Evolutionary conservation across 2,797 vertebrate genomes (phyloP), one percentile per base, ranked within the genome.

Genomic region (Sebastes minor): DNA sequence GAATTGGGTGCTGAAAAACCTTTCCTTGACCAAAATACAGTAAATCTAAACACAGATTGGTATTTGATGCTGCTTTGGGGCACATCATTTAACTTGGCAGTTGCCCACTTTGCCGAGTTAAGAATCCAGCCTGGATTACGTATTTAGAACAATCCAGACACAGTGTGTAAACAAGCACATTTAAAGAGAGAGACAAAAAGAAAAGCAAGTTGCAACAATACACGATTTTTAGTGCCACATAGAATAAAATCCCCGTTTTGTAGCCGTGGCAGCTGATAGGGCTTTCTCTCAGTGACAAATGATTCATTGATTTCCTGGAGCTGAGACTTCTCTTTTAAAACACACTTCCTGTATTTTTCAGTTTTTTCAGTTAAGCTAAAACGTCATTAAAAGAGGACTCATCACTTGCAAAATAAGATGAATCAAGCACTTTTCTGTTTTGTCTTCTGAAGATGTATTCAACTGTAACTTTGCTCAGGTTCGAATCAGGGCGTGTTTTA

Each of bases 391-490:
- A 75, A 22, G 14, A 30, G 0, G 46, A 76, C 30, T 46, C 33
- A 6, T 22, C 20, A 14, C 42, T 65, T 63, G 12, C 10, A 1
- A 61, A 49, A 38, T 22, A 18, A 11, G 14, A 60, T 42, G 32
- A 70, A 77, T 69, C 38, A 8, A 33, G 27, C 23, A 20, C 5
- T 66, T 23, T 33, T 49, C 16, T 27, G 20, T 62, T 57, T 53
- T 23, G 2, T 22, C 6, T 52, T 32, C 33, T 81, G 42, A 65
- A 71, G 57, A 25, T 75, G 42, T 63, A 14, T 72, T 60, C 4
- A 74, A 67, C 35, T 84, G 60, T 91, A 38, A 66, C 74, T 88
- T 68, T 89, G 76, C 71, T 81, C 84, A 92, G 91, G 89, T 88
- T 69, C 80, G 67, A 86, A 72, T 81, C 74, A 69, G 53, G 78